Evolutionary conservation across 2,888 invertebrate species (phyloP), one percentile per base, ranked within the genome.

Genomic region (Elaeidobius kamerunicus): DNA sequence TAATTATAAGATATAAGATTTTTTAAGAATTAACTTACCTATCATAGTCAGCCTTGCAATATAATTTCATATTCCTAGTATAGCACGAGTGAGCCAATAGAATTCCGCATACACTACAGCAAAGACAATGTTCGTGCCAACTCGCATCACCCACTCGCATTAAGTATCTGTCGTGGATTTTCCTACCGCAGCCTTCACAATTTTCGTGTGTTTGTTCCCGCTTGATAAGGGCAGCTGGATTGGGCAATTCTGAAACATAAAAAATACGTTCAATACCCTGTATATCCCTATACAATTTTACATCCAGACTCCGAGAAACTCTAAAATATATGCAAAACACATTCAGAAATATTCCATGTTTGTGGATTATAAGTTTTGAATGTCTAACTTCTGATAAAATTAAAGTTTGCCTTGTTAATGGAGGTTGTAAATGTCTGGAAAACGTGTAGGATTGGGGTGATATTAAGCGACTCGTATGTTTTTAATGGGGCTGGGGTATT

Each of bases 21-120:
- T 27, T 27, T 27, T 5, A 27, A 27, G 27, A 27, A 27, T 27
- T 27, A n/a, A n/a, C 73, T 79, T 77, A 92, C 93, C 90, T 88
- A 77, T 96, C 95, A 75, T 98, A 99, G 75, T 99, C 98, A 56
- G 88, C 84, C 72, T 94, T 93, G 78, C 99, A 99, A 79, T 94
- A 98, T 44, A 98, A 81, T 73, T 94, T 92, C 63, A 92, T 85
- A 69, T 95, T 93, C 62, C 94, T 83, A 48, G 91, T 89, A 78
- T 92, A 97, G 77, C 98, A 99, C 62, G 94, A 93, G 73, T 93
- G 90, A 49, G 87, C 86, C 51, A 99, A 84, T 15, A 88, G 88
- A 51, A 86, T 81, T 58, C 92, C 90, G 73, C 99, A 99, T 58
- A 93, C 93, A 69, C 89, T 87, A 77, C 99, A 99, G 66, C 89